These are phyloP conservation scores for Odobenus rosmarus DNA, from an alignment of 2,113 vertebrate species.

Conservation along the genomic window DNA sequence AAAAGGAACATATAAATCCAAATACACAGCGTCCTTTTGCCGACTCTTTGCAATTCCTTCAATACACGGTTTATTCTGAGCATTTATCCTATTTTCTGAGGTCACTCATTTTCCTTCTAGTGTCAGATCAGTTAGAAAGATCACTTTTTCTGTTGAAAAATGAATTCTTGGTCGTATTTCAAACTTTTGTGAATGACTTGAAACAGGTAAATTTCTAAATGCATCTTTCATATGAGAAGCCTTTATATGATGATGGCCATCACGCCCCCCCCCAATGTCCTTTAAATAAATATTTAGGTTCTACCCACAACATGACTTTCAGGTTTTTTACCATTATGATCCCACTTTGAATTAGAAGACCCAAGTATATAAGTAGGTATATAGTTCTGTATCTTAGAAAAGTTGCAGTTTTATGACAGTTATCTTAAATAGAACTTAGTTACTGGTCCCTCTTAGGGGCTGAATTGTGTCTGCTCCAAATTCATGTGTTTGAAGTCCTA, in stretches of 20 bases:
- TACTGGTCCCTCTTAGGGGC: background rate
- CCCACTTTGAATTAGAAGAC: background rate
- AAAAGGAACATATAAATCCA: background rate
- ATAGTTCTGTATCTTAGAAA: background rate
- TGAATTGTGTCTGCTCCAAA: background rate
- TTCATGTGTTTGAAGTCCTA: background rate
- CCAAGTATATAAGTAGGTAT: background rate
- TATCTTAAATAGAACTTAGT: background rate
- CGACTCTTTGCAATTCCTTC: background rate
- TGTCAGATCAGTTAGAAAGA: background rate
- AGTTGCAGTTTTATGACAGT: background rate
- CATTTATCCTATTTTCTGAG: constrained; percentile 10
- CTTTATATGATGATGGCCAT: background rate
- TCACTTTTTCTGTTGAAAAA: background rate
- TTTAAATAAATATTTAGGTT: background rate
- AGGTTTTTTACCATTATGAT: background rate
- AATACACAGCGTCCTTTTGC: background rate
- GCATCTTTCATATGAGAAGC: background rate
- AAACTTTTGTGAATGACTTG: background rate
- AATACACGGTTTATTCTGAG: background rate
- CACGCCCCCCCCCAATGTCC: too few relatives aligned
- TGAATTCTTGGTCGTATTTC: background rate
- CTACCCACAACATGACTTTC: background rate
- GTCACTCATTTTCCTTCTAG: background rate
- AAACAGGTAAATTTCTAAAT: background rate